These are phyloP conservation scores for Oncopeltus fasciatus DNA, from an alignment of 1,140 invertebrate species.

Conservation along the genomic window DNA sequence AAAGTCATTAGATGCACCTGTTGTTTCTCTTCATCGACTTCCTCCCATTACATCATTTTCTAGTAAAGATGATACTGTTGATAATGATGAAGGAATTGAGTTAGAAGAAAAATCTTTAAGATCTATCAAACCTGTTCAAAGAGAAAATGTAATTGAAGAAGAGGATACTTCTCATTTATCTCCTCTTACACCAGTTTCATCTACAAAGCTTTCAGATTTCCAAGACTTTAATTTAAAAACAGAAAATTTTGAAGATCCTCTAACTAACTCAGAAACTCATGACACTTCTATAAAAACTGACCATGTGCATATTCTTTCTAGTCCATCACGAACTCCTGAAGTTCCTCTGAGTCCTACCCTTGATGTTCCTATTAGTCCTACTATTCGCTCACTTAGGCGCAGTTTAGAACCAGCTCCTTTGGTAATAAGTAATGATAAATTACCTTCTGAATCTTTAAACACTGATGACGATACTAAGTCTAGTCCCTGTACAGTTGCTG, in stretches of 20 bases:
- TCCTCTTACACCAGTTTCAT: neutral
- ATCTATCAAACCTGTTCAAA: conserved; percentile 5
- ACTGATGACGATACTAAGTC: conserved; percentile 1
- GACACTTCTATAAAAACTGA: neutral
- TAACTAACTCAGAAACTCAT: neutral
- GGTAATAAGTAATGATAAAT: neutral
- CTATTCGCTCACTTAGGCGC: neutral
- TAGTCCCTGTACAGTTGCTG: neutral
- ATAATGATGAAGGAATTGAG: conserved; percentile 25
- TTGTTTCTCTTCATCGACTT: conserved; percentile 58
- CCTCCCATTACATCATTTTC: conserved; percentile 73
- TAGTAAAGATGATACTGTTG: conserved; percentile 69
- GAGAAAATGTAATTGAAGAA: conserved; percentile 21
- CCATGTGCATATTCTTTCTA: neutral
- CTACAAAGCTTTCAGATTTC: neutral
- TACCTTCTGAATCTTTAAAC: neutral
- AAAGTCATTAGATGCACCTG: conserved; percentile 66
- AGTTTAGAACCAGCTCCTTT: neutral
- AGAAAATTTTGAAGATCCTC: neutral
- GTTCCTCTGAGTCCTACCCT: neutral
- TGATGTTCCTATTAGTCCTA: neutral
- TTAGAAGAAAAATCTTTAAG: conserved; percentile 24
- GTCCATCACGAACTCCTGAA: neutral
- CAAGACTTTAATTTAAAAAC: neutral
- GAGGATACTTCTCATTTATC: conserved; percentile 16